Evolutionary conservation across 2,113 vertebrate genomes (phyloP), one percentile per base, ranked within the genome.

Genomic region (Cacatua alba): DNA sequence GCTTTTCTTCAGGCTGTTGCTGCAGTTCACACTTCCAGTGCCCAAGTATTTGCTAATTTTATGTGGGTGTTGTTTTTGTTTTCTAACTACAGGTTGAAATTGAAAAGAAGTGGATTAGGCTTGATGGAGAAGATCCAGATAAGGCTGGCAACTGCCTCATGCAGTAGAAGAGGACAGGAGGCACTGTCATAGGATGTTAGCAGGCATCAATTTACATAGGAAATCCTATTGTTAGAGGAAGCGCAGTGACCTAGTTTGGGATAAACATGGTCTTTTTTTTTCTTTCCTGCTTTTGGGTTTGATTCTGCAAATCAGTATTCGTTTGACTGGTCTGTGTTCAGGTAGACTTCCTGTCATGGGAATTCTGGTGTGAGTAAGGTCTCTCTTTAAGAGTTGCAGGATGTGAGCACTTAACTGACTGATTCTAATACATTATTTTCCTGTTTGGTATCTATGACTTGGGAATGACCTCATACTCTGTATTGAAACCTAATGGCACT

Each of bases 71-170:
- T 44, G 17, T 55, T 92, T 91, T 92, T 97, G 37, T 75, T 95
- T 97, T 94, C 71, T 84, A 12, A 29, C 63, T 77, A 72, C 88
- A 99, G 99, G 98, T 99, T 97, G 99, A 99, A 97, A 99, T 99
- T 96, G 99, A 99, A 96, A 99, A 98, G 98, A 99, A 99, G 93
- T 98, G 98, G 98, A 99, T 99, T 95, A 98, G 98, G 81, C 98
- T 98, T 25, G 98, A 98, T 72, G 98, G 98, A 94, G 98, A 98
- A 43, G 99, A 99, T 92, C 97, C 98, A 43, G 97, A 98, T 89
- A 99, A 97, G 94, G 97, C 98, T 28, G 97, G 98, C 37, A 98
- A 97, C 72, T 99, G 99, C 55, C 89, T 98, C 60, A 98, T 98
- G 78, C 99, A 99, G 86, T 98, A 94, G 94, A 85, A 95, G 55